Conservation (phyloP, 2,888 invertebrate species). For the Clitarchus hookeri region DNA sequence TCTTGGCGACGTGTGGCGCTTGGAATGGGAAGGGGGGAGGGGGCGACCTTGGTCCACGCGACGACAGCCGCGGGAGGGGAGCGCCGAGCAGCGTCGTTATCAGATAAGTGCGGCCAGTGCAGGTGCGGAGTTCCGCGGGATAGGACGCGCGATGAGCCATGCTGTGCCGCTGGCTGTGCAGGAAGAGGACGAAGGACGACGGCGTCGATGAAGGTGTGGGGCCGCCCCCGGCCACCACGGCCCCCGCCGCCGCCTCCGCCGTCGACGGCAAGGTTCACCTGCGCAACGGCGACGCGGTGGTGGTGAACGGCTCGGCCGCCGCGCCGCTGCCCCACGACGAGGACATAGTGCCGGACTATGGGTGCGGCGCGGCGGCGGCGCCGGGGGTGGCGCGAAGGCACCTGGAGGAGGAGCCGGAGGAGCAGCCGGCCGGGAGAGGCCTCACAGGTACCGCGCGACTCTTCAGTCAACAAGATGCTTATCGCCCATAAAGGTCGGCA, state of each 20-base stretch:
- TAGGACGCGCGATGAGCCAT: neutral
- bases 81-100: neutral
- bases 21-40: neutral
- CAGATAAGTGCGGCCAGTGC: constrained; percentile 15
- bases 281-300: constrained; percentile 33
- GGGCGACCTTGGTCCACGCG: neutral
- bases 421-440: constrained; percentile 17
- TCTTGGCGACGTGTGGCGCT: neutral
- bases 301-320: constrained; percentile 46
- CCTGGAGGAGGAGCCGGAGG: constrained; percentile 25
- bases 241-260: neutral
- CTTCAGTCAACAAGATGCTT: neutral
- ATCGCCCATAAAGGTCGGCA: too few species aligned
- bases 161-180: constrained; percentile 21
- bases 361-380: constrained; percentile 55
- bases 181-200: neutral
- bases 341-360: constrained; percentile 51
- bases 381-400: neutral
- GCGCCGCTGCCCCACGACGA: neutral
- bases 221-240: constrained; percentile 49
- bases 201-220: neutral
- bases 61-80: neutral
- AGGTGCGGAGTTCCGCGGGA: neutral
- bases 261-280: constrained; percentile 40
- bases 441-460: neutral